Base-by-base conservation (phyloP, 2,113 vertebrate species). In the Cyphomyrus discorhynchus region DNA sequence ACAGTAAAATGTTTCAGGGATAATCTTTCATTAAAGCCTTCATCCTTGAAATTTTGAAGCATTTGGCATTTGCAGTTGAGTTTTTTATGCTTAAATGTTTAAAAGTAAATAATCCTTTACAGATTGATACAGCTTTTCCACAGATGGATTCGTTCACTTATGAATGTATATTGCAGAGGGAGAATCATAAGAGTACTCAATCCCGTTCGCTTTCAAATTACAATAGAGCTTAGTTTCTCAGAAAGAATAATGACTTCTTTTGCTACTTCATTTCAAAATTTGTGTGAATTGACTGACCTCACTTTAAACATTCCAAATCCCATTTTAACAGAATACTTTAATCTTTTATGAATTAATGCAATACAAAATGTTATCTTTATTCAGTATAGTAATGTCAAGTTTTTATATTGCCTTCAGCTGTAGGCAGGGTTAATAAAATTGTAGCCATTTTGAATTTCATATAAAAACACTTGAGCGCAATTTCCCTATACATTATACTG, bases 381-480 rank as follows among this genome's bases (percentile, higher is more conserved):
- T 39, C 77, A 24, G 19, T 35, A 45, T 42, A 39, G 77, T 82
- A 82, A 45, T 45, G 35, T 82, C 42, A 45, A 45, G 77, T 82
- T 82, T 82, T 82, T 45, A 82, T 82, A 82, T 82, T 82, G 39
- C 39, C 31, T 82, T 82, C 77, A 82, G 39, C 77, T 21, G 7
- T 24, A 82, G 77, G 31, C 77, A 82, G 77, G 31, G 31, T 21
- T 82, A 82, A 82, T 35, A 42, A 82, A 88, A 87, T 74, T 90
- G 9, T 27, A 27, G 9, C 62, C 24, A 66, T 66, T 66, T 27
- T 66, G n/a, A 66, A 66, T 66, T 27, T 66, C n/a, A 66, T 27
- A 66, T 66, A 66, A 66, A 66, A 66, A 27, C 62, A 66, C 31
- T 70, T 70, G 3, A 70, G 27, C 9, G 13, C 27, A 70, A 31